Evolutionary conservation across 1,140 invertebrate genomes (phyloP).

Genomic region (Saccostrea echinata): DNA sequence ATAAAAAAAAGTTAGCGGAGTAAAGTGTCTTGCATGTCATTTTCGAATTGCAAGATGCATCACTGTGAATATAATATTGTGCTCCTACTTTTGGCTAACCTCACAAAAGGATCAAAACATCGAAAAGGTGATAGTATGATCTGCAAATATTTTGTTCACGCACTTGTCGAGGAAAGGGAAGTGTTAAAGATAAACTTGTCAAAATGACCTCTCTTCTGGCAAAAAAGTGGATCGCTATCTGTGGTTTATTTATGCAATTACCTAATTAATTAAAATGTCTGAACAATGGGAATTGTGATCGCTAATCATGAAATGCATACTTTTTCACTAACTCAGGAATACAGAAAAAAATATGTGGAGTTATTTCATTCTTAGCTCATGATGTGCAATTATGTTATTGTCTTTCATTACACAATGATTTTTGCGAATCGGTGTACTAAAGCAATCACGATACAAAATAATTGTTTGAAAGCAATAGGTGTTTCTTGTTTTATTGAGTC

Average conservation of each 20-base stretch:
- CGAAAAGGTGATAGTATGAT: background rate
- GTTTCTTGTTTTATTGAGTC: no score
- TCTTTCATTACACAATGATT: no score
- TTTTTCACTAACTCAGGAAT: background rate
- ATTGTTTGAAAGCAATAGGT: no score
- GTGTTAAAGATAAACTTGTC: background rate
- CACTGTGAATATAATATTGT: background rate
- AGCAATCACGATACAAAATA: no score
- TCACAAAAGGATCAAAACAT: background rate
- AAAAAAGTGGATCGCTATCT: background rate
- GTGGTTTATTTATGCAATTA: background rate
- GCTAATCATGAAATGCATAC: background rate
- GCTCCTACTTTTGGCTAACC: background rate
- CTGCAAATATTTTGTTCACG: background rate
- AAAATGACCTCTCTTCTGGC: conserved; percentile 1
- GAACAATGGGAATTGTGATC: background rate
- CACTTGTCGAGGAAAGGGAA: conserved; percentile 9
- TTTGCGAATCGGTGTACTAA: no score
- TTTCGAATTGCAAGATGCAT: background rate
- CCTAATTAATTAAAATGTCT: background rate
- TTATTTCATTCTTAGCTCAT: background rate
- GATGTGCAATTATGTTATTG: no score
- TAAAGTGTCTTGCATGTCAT: no score
- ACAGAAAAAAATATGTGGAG: background rate
- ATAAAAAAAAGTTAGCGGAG: no score